Evolutionary conservation across 2,888 invertebrate species (phyloP).

Genomic region (Eudasyphora cyanicolor): DNA sequence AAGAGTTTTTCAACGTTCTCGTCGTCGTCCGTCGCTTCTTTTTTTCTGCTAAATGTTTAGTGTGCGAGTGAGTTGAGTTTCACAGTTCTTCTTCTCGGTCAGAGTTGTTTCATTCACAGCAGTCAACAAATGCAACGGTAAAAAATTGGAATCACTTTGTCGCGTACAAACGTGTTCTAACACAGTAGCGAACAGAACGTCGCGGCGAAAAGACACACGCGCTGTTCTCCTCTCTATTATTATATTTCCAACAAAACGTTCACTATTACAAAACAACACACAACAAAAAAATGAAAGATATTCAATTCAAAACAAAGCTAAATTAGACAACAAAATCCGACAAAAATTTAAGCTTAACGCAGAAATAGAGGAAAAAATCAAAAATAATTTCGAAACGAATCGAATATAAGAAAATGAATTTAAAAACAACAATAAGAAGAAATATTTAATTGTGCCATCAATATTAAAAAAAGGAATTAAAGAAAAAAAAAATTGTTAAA

Average conservation of each 20-base stretch:
- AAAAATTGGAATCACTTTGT: constrained; percentile 69
- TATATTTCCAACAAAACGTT: constrained; percentile 50
- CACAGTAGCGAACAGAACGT: constrained; percentile 79
- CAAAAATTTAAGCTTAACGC: constrained; percentile 38
- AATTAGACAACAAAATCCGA: constrained; percentile 30
- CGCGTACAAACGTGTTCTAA: constrained; percentile 71
- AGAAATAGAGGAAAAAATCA: not conserved
- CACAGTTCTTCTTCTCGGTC: constrained; percentile 22
- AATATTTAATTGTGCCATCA: not conserved
- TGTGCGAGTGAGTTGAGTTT: too few relatives aligned
- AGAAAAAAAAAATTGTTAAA: not conserved
- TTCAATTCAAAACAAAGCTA: constrained; percentile 30
- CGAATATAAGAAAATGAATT: not conserved
- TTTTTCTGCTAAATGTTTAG: constrained; percentile 35
- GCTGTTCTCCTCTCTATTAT: constrained; percentile 67
- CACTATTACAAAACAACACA: constrained; percentile 49
- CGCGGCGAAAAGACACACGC: constrained; percentile 80
- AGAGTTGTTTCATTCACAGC: constrained; percentile 64
- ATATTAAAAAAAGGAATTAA: not conserved
- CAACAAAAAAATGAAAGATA: constrained; percentile 47
- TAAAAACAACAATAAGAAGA: constrained; percentile 26
- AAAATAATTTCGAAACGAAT: not conserved
- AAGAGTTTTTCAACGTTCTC: constrained; percentile 54
- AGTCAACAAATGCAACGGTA: constrained; percentile 72
- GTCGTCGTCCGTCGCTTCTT: constrained; percentile 50